Percentiles rank a stretch among this genome's conserved stretches.
These are phyloP conservation scores for Antitype chi DNA, from an alignment of 2,888 invertebrate genomes.

Conservation along the genomic window DNA sequence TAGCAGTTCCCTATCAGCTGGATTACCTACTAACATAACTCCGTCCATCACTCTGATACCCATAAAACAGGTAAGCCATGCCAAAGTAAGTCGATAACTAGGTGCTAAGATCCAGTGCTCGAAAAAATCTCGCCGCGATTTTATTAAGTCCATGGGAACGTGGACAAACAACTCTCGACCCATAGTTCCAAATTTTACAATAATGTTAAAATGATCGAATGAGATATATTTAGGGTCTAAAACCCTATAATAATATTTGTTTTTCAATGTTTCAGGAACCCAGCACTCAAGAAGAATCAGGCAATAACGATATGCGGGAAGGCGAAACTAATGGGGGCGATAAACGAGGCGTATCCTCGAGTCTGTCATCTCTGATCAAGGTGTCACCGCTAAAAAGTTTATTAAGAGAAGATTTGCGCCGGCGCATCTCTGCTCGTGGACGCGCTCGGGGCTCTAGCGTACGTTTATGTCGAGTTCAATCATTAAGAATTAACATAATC, in stretches of 20 bases:
- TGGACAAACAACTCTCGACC: too few relatives aligned
- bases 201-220: neutral
- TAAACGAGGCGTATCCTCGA: slow-evolving; percentile 91
- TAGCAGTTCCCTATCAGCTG: slow-evolving; percentile 92
- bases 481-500: slow-evolving; percentile 28
- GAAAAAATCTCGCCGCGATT: too few relatives aligned
- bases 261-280: slow-evolving; percentile 77
- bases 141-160: too few relatives aligned
- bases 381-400: slow-evolving; percentile 96
- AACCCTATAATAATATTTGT: slow-evolving; percentile 4
- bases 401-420: slow-evolving; percentile 95
- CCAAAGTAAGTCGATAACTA: neutral
- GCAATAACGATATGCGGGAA: slow-evolving; percentile 77
- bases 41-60: slow-evolving; percentile 96
- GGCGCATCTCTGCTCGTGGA: slow-evolving; percentile 94
- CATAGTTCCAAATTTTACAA: neutral
- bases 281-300: slow-evolving; percentile 78
- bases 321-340: slow-evolving; percentile 84
- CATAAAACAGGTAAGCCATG: slow-evolving; percentile 92
- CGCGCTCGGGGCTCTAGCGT: slow-evolving; percentile 89
- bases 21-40: slow-evolving; percentile 92
- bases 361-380: slow-evolving; percentile 95
- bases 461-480: slow-evolving; percentile 73
- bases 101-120: too few relatives aligned
- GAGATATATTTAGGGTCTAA: neutral